phyloP scores from a whole-genome alignment of 2,113 vertebrate genomes.

The Dendropsophus ebraccatus region DNA sequence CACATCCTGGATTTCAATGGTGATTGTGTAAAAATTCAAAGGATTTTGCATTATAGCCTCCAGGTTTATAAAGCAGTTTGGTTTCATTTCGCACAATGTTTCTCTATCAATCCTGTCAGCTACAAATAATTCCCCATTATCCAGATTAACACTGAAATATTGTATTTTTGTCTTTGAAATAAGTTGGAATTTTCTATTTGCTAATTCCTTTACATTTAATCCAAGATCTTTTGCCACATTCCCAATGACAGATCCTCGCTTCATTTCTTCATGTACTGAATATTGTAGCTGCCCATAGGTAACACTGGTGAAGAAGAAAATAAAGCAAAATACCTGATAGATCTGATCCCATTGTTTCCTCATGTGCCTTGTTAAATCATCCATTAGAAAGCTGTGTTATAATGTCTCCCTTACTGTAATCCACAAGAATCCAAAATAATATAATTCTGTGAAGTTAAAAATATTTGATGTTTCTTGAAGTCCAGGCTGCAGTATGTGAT shows the following conservation, averaged over 20 bases:
- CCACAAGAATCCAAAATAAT: neutral
- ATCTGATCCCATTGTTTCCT: neutral
- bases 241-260: slow-evolving; percentile 66
- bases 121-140: slow-evolving; percentile 70
- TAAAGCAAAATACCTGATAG: slow-evolving; percentile 56
- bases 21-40: slow-evolving; percentile 73
- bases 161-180: slow-evolving; percentile 58
- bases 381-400: neutral
- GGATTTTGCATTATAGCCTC: slow-evolving; percentile 77
- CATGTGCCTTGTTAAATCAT: neutral
- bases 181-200: slow-evolving; percentile 62
- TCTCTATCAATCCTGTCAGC: slow-evolving; percentile 72
- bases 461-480: no score
- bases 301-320: neutral
- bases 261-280: slow-evolving; percentile 70
- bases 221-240: slow-evolving; percentile 69
- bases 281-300: slow-evolving; percentile 63
- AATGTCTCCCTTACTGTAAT: neutral
- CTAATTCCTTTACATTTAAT: slow-evolving; percentile 58
- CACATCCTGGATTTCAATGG: slow-evolving; percentile 73
- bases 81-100: slow-evolving; percentile 56
- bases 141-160: slow-evolving; percentile 59
- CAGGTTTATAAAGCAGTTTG: slow-evolving; percentile 71
- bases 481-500: no score
- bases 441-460: neutral